These are phyloP conservation scores for Epistrophella euchroma DNA, from an alignment of 2,888 invertebrate species.

Conservation along the genomic window DNA sequence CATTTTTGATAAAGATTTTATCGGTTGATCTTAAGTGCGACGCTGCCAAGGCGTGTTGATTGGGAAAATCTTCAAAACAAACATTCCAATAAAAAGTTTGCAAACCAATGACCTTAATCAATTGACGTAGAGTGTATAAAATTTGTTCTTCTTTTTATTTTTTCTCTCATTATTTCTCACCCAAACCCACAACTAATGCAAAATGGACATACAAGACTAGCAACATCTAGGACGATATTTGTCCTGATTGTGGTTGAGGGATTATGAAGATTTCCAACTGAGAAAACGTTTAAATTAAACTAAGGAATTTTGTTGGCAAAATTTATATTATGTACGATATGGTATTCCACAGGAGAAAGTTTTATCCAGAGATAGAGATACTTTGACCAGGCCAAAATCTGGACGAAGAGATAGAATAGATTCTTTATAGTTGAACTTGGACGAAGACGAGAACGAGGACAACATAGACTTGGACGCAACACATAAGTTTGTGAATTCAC, in stretches of 20 bases:
- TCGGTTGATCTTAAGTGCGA: too few relatives aligned
- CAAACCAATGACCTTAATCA: neutral
- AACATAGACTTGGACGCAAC: slow-evolving; percentile 47
- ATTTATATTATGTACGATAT: slow-evolving; percentile 29
- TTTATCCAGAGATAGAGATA: slow-evolving; percentile 45
- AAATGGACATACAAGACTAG: slow-evolving; percentile 15
- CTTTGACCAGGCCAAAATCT: slow-evolving; percentile 24
- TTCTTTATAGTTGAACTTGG: slow-evolving; percentile 36
- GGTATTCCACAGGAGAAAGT: slow-evolving; percentile 47
- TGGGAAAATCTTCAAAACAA: too few relatives aligned
- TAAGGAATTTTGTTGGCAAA: slow-evolving; percentile 53
- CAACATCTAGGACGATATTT: slow-evolving; percentile 39
- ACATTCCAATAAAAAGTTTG: neutral
- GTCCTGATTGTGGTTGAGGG: slow-evolving; percentile 67
- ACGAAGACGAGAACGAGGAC: neutral
- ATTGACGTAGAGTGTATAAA: neutral
- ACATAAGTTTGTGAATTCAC: slow-evolving; percentile 72
- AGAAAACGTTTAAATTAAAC: slow-evolving; percentile 75
- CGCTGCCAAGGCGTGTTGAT: too few relatives aligned
- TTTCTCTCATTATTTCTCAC: neutral
- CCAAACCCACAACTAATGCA: neutral
- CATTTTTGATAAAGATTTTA: too few relatives aligned
- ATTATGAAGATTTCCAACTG: slow-evolving; percentile 74
- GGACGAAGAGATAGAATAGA: slow-evolving; percentile 31
- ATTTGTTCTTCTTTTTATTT: neutral